Percentiles rank a stretch among this genome's conserved stretches.
Conservation (phyloP, 2,888 invertebrate species). For the Celastrina argiolus region DNA sequence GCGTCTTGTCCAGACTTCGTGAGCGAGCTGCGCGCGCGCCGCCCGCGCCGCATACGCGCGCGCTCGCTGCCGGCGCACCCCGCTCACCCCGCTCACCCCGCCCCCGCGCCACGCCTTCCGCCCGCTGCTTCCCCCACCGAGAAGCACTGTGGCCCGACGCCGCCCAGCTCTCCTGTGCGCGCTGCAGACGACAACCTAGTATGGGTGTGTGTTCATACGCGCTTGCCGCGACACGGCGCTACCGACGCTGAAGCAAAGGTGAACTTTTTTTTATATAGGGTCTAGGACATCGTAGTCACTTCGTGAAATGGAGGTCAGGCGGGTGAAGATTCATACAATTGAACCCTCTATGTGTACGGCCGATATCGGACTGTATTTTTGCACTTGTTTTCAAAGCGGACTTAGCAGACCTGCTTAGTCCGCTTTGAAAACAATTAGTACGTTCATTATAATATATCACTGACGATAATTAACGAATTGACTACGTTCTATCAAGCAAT, state of each 20-base stretch:
- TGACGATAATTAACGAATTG: not conserved
- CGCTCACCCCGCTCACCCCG: conserved; percentile 23
- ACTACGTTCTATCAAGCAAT: not conserved
- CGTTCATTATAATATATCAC: too few relatives aligned
- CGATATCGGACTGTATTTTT: too few relatives aligned
- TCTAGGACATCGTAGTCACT: not conserved
- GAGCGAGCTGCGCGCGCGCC: conserved; percentile 38
- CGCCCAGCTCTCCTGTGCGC: conserved; percentile 82
- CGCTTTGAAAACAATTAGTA: too few relatives aligned
- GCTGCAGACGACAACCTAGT: conserved; percentile 83
- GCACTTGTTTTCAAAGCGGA: too few relatives aligned
- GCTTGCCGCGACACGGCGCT: conserved; percentile 82
- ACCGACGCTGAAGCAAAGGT: conserved; percentile 79
- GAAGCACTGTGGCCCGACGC: conserved; percentile 71
- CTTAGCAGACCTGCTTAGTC: too few relatives aligned
- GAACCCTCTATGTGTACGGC: too few relatives aligned
- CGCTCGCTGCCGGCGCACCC: conserved; percentile 47
- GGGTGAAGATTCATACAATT: too few relatives aligned
- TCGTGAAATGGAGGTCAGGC: too few relatives aligned
- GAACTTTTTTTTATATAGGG: not conserved
- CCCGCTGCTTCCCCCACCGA: conserved; percentile 29
- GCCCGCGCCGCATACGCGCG: conserved; percentile 32
- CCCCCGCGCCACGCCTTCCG: conserved; percentile 26
- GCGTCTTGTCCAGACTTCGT: conserved; percentile 88
- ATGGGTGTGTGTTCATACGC: conserved; percentile 81